Base-by-base conservation (phyloP, 2,888 invertebrate species). In the Cotesia congregata region DNA sequence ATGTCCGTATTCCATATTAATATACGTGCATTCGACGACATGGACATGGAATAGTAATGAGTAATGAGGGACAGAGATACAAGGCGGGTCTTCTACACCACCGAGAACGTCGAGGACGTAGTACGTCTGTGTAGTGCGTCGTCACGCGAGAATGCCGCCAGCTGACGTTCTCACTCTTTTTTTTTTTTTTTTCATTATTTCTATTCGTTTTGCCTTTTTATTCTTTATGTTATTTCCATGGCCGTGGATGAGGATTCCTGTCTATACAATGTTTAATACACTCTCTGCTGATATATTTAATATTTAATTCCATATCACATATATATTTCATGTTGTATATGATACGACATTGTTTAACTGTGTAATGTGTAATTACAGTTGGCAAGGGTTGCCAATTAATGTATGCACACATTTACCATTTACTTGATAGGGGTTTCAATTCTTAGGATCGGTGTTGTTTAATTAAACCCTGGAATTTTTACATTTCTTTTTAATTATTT, bases 101-200 rank as follows among this genome's bases (percentile, higher is more conserved):
- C 62, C 70, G 20, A 20, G 15, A 50, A 79, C 64, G 69, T 64
- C 78, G 77, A 81, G 80, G 82, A 81, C 82, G 82, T 74, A 79
- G 81, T 30, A 30, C 30, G 30, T 30, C 30, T 30, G 30, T 30
- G 30, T 30, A 30, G 79, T 83, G 83, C 83, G 85, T 84, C 84
- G 86, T 86, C 87, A 87, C 86, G 87, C 86, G 85, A 87, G 86
- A 86, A 86, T 85, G 82, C 81, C 80, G 79, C 85, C 86, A 86
- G 85, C 86, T 87, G 86, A 86, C 86, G 86, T 82, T 83, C 82
- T 81, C 73, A 77, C 73, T 76, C 72, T 81, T 82, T 81, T 82
- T 82, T 77, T 80, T 64, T 76, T 59, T 76, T 75, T 72, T 76
- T 76, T 78, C 12, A 50, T 50, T 50, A 12, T 50, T 50, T 50